A percentile compares a stretch with the other conserved stretches of the same genome.
phyloP scores from a whole-genome alignment of 2,113 vertebrate genomes.

The Pyrgilauda ruficollis region DNA sequence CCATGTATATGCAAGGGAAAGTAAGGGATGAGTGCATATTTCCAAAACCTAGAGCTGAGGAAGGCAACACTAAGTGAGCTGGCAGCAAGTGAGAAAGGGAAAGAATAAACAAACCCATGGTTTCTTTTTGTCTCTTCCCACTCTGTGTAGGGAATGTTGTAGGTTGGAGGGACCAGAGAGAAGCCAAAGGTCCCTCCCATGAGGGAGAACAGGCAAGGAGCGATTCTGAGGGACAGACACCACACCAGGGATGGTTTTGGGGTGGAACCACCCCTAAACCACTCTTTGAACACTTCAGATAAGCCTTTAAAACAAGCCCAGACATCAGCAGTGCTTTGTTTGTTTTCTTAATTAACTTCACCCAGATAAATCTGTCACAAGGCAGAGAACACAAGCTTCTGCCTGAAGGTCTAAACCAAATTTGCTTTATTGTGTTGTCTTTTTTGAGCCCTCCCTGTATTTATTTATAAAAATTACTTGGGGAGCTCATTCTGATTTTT shows the following conservation, averaged over 20 bases:
- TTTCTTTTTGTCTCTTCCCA: background rate
- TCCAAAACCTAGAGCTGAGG: background rate
- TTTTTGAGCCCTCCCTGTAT: background rate
- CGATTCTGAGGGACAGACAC: background rate
- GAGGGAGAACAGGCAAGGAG: background rate
- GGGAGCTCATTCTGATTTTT: background rate
- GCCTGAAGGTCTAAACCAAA: background rate
- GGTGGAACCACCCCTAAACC: background rate
- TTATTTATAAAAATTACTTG: background rate
- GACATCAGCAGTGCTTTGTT: background rate
- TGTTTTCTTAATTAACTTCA: background rate
- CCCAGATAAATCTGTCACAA: background rate
- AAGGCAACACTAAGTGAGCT: background rate
- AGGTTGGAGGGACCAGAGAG: background rate
- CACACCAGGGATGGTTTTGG: background rate
- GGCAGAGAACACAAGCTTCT: background rate
- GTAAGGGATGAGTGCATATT: background rate
- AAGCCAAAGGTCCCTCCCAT: background rate
- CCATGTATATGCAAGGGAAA: background rate
- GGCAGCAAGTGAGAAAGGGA: background rate
- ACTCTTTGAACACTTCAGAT: background rate
- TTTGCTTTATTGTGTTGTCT: background rate
- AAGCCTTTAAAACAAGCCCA: background rate
- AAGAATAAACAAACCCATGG: accelerated
- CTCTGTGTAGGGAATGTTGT: background rate